A percentile compares a stretch with the other conserved stretches of the same genome.
Conservation (phyloP, 2,113 vertebrate species). For the Hippolais icterina region DNA sequence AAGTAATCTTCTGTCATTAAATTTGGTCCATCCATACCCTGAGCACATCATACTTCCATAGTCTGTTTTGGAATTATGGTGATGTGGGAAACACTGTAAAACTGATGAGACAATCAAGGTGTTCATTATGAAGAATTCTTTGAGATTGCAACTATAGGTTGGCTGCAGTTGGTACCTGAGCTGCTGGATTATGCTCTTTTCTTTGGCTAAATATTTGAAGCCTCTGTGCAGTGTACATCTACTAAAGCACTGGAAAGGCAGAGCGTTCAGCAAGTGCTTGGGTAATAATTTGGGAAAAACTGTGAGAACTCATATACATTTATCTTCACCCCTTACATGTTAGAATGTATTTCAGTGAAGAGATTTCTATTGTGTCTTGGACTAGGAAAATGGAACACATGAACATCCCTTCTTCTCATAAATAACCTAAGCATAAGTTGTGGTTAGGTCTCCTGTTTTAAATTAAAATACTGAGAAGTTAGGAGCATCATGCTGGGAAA, state of each 20-base stretch:
- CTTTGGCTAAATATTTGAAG: background rate
- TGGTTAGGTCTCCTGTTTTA: background rate
- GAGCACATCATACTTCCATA: background rate
- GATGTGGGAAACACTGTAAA: background rate
- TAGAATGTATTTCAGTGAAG: background rate
- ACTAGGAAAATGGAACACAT: background rate
- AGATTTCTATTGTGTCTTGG: background rate
- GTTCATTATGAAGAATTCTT: background rate
- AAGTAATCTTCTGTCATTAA: background rate
- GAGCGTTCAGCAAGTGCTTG: background rate
- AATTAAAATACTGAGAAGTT: conserved; percentile 28
- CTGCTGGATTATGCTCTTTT: background rate
- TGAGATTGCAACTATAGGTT: background rate
- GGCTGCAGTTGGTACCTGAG: background rate
- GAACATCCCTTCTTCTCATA: background rate
- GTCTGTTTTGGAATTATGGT: background rate
- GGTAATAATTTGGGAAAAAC: background rate
- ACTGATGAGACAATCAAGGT: background rate
- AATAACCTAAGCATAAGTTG: background rate
- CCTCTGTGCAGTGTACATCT: background rate
- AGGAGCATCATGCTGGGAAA: conserved; percentile 21
- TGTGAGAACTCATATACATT: background rate
- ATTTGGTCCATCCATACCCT: background rate
- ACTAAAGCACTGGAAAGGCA: background rate
- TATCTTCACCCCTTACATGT: background rate